Conservation (phyloP, 2,888 invertebrate species). For the Melanostoma mellinum region DNA sequence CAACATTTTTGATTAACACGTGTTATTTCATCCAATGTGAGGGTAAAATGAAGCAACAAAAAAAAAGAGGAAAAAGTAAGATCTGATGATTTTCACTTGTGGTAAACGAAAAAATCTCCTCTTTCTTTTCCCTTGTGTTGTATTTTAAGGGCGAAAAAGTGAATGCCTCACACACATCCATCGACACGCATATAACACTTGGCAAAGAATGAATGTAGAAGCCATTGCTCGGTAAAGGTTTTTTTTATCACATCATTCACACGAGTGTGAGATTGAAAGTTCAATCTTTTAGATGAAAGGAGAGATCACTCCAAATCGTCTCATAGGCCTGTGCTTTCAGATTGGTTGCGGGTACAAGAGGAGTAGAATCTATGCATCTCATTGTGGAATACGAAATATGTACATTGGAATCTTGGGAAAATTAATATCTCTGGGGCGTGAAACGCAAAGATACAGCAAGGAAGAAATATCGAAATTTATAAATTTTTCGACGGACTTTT, state of each 20-base stretch:
- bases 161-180: neutral
- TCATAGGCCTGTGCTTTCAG: slow-evolving; percentile 16
- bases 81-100: slow-evolving; percentile 40
- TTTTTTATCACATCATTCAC: slow-evolving; percentile 49
- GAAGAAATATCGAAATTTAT: slow-evolving; percentile 60
- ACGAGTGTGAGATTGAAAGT: slow-evolving; percentile 57
- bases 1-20: slow-evolving; percentile 69
- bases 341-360: neutral
- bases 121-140: neutral
- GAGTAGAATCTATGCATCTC: slow-evolving; percentile 37
- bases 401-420: slow-evolving; percentile 46
- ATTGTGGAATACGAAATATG: slow-evolving; percentile 55
- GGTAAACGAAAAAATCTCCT: slow-evolving; percentile 19
- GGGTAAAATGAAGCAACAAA: too few species aligned
- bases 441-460: neutral
- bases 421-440: slow-evolving; percentile 40
- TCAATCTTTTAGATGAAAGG: slow-evolving; percentile 61
- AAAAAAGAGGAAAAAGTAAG: neutral
- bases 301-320: slow-evolving; percentile 14
- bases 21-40: slow-evolving; percentile 43
- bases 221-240: slow-evolving; percentile 13
- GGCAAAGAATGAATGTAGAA: slow-evolving; percentile 5
- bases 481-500: slow-evolving; percentile 43
- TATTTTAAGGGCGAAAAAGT: slow-evolving; percentile 23
- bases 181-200: neutral